Percentiles rank a stretch among this genome's conserved stretches.
Conservation (phyloP, 2,797 vertebrate genomes). For the Centroberyx gerrardi region DNA sequence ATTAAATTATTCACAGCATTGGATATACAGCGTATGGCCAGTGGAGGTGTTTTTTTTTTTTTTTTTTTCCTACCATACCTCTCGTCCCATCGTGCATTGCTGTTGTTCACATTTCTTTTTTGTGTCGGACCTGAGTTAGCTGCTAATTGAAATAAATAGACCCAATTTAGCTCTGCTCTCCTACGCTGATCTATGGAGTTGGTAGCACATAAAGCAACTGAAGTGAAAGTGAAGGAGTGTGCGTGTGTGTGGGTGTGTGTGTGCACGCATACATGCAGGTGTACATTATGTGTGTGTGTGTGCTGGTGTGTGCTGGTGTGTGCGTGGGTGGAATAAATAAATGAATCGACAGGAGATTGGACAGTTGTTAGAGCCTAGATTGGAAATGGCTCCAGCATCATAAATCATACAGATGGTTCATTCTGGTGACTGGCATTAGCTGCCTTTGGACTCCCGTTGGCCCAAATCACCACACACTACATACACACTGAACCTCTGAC, state of each 20-base stretch:
- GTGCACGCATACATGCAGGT: neutral
- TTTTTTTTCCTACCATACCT: neutral
- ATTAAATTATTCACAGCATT: slow-evolving; percentile 8
- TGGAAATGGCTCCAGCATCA: slow-evolving; percentile 37
- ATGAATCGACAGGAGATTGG: slow-evolving; percentile 27
- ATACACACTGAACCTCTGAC: too few relatives aligned
- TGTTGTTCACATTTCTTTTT: slow-evolving; percentile 3
- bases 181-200: slow-evolving; percentile 8
- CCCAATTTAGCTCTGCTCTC: slow-evolving; percentile 49
- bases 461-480: neutral
- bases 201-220: slow-evolving; percentile 21
- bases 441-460: slow-evolving; percentile 1
- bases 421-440: slow-evolving; percentile 20
- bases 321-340: neutral
- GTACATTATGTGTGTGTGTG: neutral
- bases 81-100: neutral
- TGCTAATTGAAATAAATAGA: slow-evolving; percentile 67
- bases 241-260: neutral
- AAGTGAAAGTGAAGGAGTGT: slow-evolving; percentile 14
- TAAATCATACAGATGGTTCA: slow-evolving; percentile 45
- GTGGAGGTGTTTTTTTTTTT: neutral
- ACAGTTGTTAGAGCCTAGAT: slow-evolving; percentile 44
- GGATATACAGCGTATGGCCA: neutral
- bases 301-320: neutral
- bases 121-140: slow-evolving; percentile 32